Base-by-base conservation (phyloP, 2,888 invertebrate genomes). In the Rhamnusium bicolor region DNA sequence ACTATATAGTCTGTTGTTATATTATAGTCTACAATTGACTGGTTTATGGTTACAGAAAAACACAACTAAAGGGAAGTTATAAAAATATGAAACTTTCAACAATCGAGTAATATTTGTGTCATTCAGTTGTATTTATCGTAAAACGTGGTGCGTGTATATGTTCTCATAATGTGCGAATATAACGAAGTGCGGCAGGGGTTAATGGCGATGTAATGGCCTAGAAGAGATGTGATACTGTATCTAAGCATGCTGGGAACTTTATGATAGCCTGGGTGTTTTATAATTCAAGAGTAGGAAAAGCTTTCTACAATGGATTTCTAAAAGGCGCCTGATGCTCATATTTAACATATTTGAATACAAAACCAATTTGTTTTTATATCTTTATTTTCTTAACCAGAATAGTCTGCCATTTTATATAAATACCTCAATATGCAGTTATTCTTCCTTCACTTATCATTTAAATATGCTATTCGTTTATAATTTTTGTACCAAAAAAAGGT, bases 181-280 rank as follows among this genome's bases (percentile, higher is more conserved):
- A 58, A 58, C 63, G 63, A 63, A 49, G 63, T 49, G 63, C 51
- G 49, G 49, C 24, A 62, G 46, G 63, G 49, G 62, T 49, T 62
- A 62, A 63, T 63, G 63, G 63, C 51, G 47, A 51, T 53, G 65
- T 65, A 65, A 65, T 65, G 51, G 29, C 18, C 27, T 40, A 77
- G 77, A 79, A 78, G 79, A 76, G 81, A 80, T 82, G 80, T 81
- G 80, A 80, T 80, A 79, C 73, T 46, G 46, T 53, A 63, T 65
- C 77, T 73, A 75, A 81, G 77, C 73, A 73, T 74, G 74, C 74
- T 73, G 75, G 76, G 70, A 79, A 80, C 78, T 81, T 81, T 80
- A 80, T 79, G 79, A 76, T 76, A 73, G 80, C 73, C 79, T 74
- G 71, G 77, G 79, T 80, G 79, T 80, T 82, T 80, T 80, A 82